A percentile compares a stretch with the other conserved stretches of the same genome.
Conservation (phyloP, 35 echinoderm and acorn worm species). For the Nesometra sesokonis region DNA sequence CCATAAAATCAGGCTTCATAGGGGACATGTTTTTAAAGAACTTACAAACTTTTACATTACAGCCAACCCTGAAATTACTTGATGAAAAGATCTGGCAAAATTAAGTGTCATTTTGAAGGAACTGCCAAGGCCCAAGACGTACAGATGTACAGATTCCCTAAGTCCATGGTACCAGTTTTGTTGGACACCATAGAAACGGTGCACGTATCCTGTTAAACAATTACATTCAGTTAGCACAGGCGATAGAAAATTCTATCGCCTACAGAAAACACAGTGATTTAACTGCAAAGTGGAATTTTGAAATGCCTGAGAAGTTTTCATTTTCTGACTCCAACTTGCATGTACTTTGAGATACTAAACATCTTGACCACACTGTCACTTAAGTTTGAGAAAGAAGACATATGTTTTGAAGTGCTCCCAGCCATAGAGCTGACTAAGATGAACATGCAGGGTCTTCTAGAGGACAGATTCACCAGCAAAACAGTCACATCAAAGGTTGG, state of each 20-base stretch:
- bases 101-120: slow-evolving; percentile 7
- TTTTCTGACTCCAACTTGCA: slow-evolving; percentile 7
- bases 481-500: too few relatives aligned
- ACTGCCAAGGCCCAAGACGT: slow-evolving; percentile 3
- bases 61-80: not conserved
- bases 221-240: not conserved
- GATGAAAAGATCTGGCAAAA: slow-evolving; percentile 22
- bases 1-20: too few relatives aligned
- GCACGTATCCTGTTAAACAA: not conserved
- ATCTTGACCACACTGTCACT: not conserved
- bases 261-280: not conserved
- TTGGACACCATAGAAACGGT: slow-evolving; percentile 14
- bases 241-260: not conserved
- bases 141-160: slow-evolving; percentile 22
- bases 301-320: not conserved
- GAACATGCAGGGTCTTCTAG: slow-evolving; percentile 13
- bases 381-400: not conserved
- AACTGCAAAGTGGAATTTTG: not conserved
- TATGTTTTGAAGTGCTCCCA: not conserved
- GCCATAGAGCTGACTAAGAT: not conserved
- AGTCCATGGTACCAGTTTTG: slow-evolving; percentile 27
- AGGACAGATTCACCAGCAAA: not conserved
- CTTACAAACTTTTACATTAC: too few relatives aligned
- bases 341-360: not conserved
- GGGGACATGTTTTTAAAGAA: too few relatives aligned